Conservation (phyloP, 2,113 vertebrate species). For the Paracyprichromis sp. region DNA sequence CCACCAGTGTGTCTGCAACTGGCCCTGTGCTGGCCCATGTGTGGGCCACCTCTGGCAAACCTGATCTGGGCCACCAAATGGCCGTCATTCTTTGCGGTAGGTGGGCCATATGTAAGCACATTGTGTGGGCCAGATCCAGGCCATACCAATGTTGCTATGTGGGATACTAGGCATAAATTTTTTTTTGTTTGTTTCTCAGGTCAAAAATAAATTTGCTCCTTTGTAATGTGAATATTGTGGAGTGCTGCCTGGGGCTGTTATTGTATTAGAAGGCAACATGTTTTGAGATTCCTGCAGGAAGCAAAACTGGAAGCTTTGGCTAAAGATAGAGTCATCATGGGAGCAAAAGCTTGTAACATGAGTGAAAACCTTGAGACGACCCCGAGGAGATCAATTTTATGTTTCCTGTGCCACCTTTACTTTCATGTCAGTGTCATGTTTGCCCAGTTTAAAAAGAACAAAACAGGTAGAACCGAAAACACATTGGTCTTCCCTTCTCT, state of each 20-base stretch:
- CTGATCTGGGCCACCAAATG: background rate
- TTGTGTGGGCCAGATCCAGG: background rate
- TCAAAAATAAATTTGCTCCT: background rate
- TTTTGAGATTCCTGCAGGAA: background rate
- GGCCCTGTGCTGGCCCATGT: fast-evolving
- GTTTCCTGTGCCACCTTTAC: background rate
- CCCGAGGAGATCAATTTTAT: fast-evolving
- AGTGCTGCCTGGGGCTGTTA: background rate
- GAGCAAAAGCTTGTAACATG: background rate
- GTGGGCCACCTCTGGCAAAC: background rate
- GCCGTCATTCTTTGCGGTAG: background rate
- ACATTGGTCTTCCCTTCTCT: background rate
- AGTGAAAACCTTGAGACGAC: background rate
- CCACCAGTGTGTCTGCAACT: background rate
- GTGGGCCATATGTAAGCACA: background rate
- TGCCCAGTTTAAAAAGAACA: background rate
- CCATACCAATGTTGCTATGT: background rate
- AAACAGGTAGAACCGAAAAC: background rate
- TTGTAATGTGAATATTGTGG: background rate
- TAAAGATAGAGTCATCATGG: background rate
- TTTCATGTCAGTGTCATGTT: background rate
- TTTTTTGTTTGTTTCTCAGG: background rate
- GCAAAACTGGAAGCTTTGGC: background rate
- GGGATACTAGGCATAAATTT: background rate
- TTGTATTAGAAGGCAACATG: background rate